Evolutionary conservation across 1,140 invertebrate genomes (phyloP).

Genomic region (Samia ricini): DNA sequence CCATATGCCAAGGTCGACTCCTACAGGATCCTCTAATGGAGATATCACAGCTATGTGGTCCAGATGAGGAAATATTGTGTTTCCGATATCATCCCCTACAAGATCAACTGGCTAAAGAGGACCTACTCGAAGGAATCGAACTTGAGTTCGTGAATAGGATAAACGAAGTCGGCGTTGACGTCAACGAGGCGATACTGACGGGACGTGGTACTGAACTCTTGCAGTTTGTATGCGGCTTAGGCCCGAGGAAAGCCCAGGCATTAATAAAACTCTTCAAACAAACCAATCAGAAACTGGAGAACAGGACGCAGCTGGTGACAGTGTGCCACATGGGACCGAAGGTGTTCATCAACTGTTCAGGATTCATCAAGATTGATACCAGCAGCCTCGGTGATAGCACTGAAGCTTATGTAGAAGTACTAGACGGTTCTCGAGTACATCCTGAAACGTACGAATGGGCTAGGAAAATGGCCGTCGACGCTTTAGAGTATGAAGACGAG

Average conservation of each 20-base stretch:
- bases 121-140: conserved; percentile 90
- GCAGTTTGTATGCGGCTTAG: conserved; percentile 98
- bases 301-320: conserved; percentile 96
- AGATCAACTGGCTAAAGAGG: conserved; percentile 91
- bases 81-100: conserved; percentile 94
- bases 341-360: conserved; percentile 99
- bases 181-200: conserved; percentile 94
- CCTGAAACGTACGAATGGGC: conserved; percentile 99
- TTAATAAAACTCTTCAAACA: conserved; percentile 95
- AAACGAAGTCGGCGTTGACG: conserved; percentile 99
- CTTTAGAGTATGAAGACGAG: conserved; percentile 98
- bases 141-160: conserved; percentile 96
- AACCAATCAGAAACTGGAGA: conserved; percentile 95
- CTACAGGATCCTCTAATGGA: conserved; percentile 98
- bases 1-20: conserved; percentile 93
- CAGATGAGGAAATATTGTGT: conserved; percentile 97
- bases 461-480: conserved; percentile 99
- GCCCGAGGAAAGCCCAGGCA: conserved; percentile 95
- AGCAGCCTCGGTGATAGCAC: conserved; percentile 95
- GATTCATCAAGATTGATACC: conserved; percentile 99
- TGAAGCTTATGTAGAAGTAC: conserved; percentile 95
- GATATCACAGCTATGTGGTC: conserved; percentile 96
- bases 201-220: conserved; percentile 93
- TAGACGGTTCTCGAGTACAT: conserved; percentile 98
- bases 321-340: conserved; percentile 98